These are phyloP conservation scores for Urocolius indicus DNA, from an alignment of 2,113 vertebrate species.

Conservation along the genomic window DNA sequence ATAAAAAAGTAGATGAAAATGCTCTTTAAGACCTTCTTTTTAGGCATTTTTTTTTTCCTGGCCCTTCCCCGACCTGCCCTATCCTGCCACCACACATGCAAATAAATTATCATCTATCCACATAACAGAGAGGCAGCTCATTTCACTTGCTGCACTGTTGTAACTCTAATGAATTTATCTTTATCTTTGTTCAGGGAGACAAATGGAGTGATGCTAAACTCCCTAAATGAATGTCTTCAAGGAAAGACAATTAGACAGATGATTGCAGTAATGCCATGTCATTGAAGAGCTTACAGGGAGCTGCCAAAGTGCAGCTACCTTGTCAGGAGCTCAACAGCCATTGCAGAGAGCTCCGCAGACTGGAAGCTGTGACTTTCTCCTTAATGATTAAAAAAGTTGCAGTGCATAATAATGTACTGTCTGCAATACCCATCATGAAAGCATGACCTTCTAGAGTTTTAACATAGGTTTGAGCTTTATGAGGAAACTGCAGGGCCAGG, in stretches of 20 bases:
- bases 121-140: fast-evolving
- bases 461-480: not conserved
- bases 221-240: not conserved
- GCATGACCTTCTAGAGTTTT: not conserved
- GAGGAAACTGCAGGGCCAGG: not conserved
- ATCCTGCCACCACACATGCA: not conserved
- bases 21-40: not conserved
- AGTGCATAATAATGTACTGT: not conserved
- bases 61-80: not conserved
- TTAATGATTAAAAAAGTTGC: not conserved
- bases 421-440: not conserved
- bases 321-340: not conserved
- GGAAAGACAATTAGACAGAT: not conserved
- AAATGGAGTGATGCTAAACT: not conserved
- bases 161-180: not conserved
- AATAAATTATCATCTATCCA: not conserved
- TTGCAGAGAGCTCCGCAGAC: not conserved
- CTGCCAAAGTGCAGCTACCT: not conserved
- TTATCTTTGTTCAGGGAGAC: not conserved
- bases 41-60: not conserved
- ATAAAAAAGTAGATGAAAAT: not conserved
- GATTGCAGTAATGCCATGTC: not conserved
- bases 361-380: not conserved
- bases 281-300: not conserved
- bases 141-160: not conserved